Percentiles rank a stretch among this genome's conserved stretches.
Evolutionary conservation across 2,113 vertebrate species (phyloP).

Genomic region (Aegotheles bennettii): DNA sequence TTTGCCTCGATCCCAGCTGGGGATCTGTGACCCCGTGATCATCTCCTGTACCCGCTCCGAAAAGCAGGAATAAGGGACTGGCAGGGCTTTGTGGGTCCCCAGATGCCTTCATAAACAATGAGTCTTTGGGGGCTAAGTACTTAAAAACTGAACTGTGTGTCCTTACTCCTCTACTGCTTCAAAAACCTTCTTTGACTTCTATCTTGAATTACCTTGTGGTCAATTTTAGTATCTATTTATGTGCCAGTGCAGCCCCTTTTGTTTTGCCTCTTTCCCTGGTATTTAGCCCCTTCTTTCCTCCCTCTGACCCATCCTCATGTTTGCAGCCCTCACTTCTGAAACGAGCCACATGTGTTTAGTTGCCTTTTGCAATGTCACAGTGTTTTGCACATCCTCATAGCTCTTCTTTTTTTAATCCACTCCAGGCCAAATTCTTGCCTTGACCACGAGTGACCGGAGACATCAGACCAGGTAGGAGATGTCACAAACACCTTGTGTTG

Average conservation of each 20-base stretch:
- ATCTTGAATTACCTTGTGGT: not conserved
- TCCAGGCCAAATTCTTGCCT: not conserved
- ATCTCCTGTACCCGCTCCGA: not conserved
- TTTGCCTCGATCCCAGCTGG: not conserved
- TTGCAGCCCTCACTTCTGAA: not conserved
- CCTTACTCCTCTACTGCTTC: not conserved
- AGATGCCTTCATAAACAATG: accelerated
- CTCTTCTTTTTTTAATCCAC: not conserved
- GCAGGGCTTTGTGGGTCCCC: not conserved
- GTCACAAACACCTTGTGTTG: accelerated
- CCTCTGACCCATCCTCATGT: not conserved
- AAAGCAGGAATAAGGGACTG: not conserved
- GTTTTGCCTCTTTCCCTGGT: not conserved
- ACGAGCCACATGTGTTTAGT: not conserved
- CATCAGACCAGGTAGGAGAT: accelerated
- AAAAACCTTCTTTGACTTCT: not conserved
- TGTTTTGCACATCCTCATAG: not conserved
- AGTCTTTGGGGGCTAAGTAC: not conserved
- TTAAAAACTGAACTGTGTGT: not conserved
- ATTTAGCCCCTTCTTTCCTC: not conserved
- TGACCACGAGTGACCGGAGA: accelerated
- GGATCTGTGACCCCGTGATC: not conserved
- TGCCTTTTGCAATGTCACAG: not conserved
- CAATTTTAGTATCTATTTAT: too few species aligned
- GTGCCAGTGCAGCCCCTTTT: not conserved